phyloP scores from a whole-genome alignment of 2,113 vertebrate species.

The Cettia cetti region DNA sequence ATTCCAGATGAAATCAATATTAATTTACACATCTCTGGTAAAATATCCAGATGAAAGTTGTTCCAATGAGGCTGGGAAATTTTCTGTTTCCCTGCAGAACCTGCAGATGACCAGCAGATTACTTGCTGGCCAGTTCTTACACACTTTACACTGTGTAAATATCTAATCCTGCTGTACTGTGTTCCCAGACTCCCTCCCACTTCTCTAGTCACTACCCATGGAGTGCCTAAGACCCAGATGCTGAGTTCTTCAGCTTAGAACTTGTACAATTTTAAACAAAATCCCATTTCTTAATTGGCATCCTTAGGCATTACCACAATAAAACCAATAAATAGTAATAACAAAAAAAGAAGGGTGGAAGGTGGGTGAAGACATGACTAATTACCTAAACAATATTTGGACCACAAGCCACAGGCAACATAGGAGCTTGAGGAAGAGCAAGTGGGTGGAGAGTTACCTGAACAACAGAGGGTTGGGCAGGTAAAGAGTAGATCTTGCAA shows the following conservation, averaged over 20 bases:
- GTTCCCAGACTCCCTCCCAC: background rate
- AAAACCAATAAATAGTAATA: conserved; percentile 38
- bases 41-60: background rate
- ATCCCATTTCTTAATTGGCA: background rate
- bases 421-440: background rate
- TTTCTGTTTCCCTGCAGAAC: background rate
- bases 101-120: background rate
- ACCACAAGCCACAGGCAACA: conserved; percentile 44
- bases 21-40: background rate
- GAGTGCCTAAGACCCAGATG: background rate
- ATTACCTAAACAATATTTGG: conserved; percentile 31
- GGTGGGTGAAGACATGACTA: conserved; percentile 11
- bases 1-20: background rate
- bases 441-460: conserved; percentile 30
- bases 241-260: background rate
- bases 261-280: background rate
- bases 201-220: background rate
- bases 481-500: background rate
- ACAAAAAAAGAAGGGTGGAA: background rate
- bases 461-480: background rate
- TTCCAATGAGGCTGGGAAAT: background rate
- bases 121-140: background rate
- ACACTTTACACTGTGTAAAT: background rate
- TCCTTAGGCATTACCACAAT: background rate
- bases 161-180: background rate